phyloP scores from a whole-genome alignment of 2,797 vertebrate genomes.

The Antrozous pallidus region DNA sequence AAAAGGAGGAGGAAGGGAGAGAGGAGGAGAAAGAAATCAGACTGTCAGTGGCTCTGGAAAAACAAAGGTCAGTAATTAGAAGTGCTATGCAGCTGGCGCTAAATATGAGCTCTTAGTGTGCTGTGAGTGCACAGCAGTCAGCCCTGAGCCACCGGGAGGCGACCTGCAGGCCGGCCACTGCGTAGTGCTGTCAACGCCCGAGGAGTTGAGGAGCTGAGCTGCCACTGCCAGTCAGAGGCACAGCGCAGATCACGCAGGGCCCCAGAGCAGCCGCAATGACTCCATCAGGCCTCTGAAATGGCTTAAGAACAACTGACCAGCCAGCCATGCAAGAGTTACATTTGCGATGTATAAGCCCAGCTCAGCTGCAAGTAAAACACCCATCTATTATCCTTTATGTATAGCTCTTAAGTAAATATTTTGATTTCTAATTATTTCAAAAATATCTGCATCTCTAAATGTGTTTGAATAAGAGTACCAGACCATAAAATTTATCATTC shows the following conservation, averaged over 20 bases:
- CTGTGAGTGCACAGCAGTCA: background rate
- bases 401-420: constrained; percentile 24
- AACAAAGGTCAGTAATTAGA: constrained; percentile 52
- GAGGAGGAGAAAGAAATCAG: constrained; percentile 48
- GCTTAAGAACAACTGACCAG: background rate
- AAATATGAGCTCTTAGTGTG: background rate
- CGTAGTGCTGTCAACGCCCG: background rate
- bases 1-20: constrained; percentile 39
- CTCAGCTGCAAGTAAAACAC: background rate
- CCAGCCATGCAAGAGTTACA: background rate
- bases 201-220: background rate
- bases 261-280: background rate
- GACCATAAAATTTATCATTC: background rate
- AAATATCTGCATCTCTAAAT: constrained; percentile 39
- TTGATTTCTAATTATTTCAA: constrained; percentile 54
- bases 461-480: background rate
- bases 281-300: background rate
- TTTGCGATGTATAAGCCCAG: background rate
- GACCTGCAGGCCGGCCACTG: background rate
- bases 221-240: accelerated
- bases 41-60: constrained; percentile 62
- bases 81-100: background rate
- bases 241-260: background rate
- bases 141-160: accelerated
- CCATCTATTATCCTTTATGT: constrained; percentile 9